These are phyloP conservation scores for Drosophila truncata DNA, from an alignment of 1,140 invertebrate genomes.

Conservation along the genomic window DNA sequence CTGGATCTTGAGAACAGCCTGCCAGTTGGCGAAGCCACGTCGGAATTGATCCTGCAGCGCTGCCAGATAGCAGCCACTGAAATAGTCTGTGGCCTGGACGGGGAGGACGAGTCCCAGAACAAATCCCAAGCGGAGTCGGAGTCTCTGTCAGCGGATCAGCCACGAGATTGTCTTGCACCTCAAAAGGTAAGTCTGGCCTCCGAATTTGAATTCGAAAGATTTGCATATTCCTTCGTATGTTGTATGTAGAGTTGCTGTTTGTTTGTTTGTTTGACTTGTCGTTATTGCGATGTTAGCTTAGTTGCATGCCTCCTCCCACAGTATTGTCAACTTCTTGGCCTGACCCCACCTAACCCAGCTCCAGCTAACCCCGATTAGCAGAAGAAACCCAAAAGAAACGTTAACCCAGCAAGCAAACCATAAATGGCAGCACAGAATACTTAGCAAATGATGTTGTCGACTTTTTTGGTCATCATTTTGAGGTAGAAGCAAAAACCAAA, in stretches of 20 bases:
- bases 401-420: constrained; percentile 4
- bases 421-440: constrained; percentile 39
- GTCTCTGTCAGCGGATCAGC: constrained; percentile 60
- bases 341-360: constrained; percentile 39
- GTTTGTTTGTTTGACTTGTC: constrained; percentile 38
- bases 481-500: not conserved
- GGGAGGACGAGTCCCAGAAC: not conserved
- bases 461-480: constrained; percentile 25
- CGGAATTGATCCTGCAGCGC: constrained; percentile 57
- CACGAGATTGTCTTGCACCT: constrained; percentile 80
- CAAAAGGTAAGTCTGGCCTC: constrained; percentile 68
- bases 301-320: constrained; percentile 54
- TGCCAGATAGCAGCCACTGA: constrained; percentile 62
- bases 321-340: constrained; percentile 70
- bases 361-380: constrained; percentile 26
- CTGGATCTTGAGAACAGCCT: constrained; percentile 66
- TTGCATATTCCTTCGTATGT: constrained; percentile 28
- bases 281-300: constrained; percentile 39
- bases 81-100: constrained; percentile 42
- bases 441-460: constrained; percentile 31
- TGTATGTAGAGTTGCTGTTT: constrained; percentile 37
- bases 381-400: constrained; percentile 23
- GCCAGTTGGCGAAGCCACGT: constrained; percentile 4
- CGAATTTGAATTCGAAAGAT: constrained; percentile 15
- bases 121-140: constrained; percentile 23